These are phyloP conservation scores for Cryptocheilus praepositus DNA, from an alignment of 2,888 invertebrate species.

Conservation along the genomic window DNA sequence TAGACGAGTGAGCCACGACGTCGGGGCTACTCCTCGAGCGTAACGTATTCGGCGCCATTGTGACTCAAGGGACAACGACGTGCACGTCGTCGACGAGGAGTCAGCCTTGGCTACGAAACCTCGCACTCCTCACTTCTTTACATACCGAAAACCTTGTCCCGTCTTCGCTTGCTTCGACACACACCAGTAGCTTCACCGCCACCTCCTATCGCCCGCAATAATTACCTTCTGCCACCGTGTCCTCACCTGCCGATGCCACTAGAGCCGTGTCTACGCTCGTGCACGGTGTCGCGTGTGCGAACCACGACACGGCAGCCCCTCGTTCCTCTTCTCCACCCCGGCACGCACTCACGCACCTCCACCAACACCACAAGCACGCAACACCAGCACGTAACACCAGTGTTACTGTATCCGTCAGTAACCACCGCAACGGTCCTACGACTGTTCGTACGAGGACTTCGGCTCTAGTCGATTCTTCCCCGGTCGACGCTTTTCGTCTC, in stretches of 20 bases:
- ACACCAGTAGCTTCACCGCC: too few relatives aligned
- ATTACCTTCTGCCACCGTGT: too few relatives aligned
- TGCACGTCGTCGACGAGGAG: neutral
- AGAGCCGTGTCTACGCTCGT: too few relatives aligned
- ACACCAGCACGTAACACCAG: neutral
- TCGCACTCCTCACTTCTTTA: too few relatives aligned
- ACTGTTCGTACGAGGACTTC: neutral
- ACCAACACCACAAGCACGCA: slow-evolving; percentile 8
- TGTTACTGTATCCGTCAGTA: slow-evolving; percentile 1
- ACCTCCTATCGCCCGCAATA: too few relatives aligned
- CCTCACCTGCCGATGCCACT: too few relatives aligned
- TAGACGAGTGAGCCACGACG: slow-evolving; percentile 16
- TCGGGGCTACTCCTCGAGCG: slow-evolving; percentile 28
- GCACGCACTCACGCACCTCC: slow-evolving; percentile 2
- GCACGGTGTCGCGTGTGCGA: too few relatives aligned
- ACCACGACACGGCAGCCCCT: too few relatives aligned
- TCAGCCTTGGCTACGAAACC: too few relatives aligned
- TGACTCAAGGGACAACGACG: slow-evolving; percentile 28
- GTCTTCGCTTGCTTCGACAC: too few relatives aligned
- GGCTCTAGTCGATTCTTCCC: slow-evolving; percentile 10
- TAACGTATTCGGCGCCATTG: slow-evolving; percentile 62
- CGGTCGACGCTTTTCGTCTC: neutral
- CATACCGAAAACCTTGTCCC: too few relatives aligned
- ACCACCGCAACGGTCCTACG: neutral
- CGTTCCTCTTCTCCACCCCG: neutral